Base-by-base conservation (phyloP, 30 jellyfish, hydroid and myxozoan species). In the Turritopsis rubra region DNA sequence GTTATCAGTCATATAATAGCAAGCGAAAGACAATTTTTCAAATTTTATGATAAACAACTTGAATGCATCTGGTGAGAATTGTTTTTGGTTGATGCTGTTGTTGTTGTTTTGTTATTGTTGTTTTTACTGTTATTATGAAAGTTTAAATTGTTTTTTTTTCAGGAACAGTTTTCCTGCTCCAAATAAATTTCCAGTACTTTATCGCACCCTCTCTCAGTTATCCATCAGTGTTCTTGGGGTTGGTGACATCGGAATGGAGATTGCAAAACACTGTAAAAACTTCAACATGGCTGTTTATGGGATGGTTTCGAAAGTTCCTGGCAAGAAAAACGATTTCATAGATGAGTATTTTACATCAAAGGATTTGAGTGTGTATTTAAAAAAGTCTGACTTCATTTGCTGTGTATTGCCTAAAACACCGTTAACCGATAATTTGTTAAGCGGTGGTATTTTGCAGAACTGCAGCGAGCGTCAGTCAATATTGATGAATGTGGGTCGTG, bases 241-340 rank as follows among this genome's bases (percentile, higher is more conserved):
- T 23, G 98, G 98, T 0, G 96, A 85, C 20, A 88, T 93, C 60
- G 98, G 98, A 13, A 28, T 65, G 9, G 81, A 72, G 18, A 53
- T 93, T 28, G 98, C 97, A 70, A 71, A 72, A 27, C 75, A 28
- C 16, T 86, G 96, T 65, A 93, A 93, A 68, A 54, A 29, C 0
- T 88, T 93, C 79, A 96, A 93, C 25, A 88, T 88, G 96, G 85
- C 93, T n/a, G 98, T 93, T 21, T 72, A 81, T 72, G 98, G 98
- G 1, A 54, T 93, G 73, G 89, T 80, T 9, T 66, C 96, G 8
- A 82, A 72, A 31, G 73, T 71, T 18, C 66, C 29, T 1, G 83
- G 84, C 0, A 29, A 52, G 22, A 16, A n/a, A 18, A 71, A 21
- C 26, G 74, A 28, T 18, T 78, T 17, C 16, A 29, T 91, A 53